Percentiles rank a stretch among this genome's conserved stretches.
phyloP scores from a whole-genome alignment of 2,113 vertebrate genomes.

The Phycodurus eques region DNA sequence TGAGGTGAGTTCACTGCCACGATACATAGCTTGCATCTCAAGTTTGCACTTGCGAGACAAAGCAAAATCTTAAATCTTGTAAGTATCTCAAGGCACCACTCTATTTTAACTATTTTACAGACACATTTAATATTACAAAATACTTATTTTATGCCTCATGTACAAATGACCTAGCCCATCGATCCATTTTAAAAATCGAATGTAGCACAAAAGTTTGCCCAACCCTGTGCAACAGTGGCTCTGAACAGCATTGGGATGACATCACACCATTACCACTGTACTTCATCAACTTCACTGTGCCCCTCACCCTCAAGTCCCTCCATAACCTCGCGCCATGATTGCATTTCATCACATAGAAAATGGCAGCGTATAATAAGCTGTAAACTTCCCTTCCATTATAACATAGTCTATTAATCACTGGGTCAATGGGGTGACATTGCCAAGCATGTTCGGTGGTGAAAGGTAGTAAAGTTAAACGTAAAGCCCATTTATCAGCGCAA shows the following conservation, averaged over 20 bases:
- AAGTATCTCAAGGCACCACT: too few species aligned
- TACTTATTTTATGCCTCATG: not conserved
- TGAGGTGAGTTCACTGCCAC: too few species aligned
- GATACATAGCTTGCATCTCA: too few species aligned
- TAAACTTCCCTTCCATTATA: slow-evolving; percentile 3
- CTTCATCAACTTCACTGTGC: not conserved
- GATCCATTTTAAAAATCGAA: not conserved
- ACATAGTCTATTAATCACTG: slow-evolving; percentile 3
- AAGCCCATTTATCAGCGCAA: not conserved
- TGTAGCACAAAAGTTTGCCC: not conserved
- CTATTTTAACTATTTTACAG: too few species aligned
- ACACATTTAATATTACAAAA: too few species aligned
- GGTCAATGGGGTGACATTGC: slow-evolving; percentile 9
- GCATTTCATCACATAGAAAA: slow-evolving; percentile 1
- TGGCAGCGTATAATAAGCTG: not conserved
- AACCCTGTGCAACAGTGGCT: not conserved
- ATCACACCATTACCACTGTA: not conserved
- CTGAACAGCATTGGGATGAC: not conserved
- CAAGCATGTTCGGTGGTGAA: not conserved
- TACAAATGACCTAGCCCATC: not conserved
- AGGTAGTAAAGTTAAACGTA: not conserved
- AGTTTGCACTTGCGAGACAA: too few species aligned
- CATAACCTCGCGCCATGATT: not conserved
- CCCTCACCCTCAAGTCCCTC: not conserved
- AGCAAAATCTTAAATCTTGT: too few species aligned